Evolutionary conservation across 2,113 vertebrate genomes (phyloP).

Genomic region (Vireo altiloquus): DNA sequence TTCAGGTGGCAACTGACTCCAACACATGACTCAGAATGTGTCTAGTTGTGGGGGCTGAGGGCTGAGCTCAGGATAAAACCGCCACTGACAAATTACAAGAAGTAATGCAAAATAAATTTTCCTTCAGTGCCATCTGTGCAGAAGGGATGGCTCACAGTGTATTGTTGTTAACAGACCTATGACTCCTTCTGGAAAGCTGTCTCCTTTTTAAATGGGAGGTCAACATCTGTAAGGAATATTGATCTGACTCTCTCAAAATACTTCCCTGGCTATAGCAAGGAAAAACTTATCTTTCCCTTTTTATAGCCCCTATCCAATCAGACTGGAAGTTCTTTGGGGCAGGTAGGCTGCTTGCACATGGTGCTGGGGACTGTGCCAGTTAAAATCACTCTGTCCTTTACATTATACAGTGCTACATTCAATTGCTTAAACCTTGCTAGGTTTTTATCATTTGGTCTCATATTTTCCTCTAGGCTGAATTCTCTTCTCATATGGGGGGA

Average conservation of each 20-base stretch:
- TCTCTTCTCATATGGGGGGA: not conserved
- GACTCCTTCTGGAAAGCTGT: not conserved
- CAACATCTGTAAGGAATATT: not conserved
- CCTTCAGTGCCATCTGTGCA: not conserved
- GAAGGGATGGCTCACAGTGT: not conserved
- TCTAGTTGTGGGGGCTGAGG: not conserved
- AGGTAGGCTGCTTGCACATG: not conserved
- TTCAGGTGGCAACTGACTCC: not conserved
- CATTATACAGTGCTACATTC: not conserved
- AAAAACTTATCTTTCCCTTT: not conserved
- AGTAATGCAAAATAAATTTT: not conserved
- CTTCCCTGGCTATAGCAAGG: not conserved
- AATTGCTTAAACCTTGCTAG: not conserved
- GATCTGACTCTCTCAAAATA: not conserved
- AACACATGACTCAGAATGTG: rapidly evolving
- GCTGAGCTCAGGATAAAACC: not conserved
- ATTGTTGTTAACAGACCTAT: rapidly evolving
- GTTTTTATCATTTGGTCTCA: not conserved
- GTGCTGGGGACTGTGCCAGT: not conserved
- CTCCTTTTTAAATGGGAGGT: not conserved
- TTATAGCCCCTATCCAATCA: not conserved
- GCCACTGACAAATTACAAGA: not conserved
- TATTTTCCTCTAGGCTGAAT: not conserved
- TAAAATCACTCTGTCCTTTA: not conserved
- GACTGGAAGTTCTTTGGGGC: not conserved